Conservation (phyloP, 2,888 invertebrate genomes). For the Pristionchus entomophagus region DNA sequence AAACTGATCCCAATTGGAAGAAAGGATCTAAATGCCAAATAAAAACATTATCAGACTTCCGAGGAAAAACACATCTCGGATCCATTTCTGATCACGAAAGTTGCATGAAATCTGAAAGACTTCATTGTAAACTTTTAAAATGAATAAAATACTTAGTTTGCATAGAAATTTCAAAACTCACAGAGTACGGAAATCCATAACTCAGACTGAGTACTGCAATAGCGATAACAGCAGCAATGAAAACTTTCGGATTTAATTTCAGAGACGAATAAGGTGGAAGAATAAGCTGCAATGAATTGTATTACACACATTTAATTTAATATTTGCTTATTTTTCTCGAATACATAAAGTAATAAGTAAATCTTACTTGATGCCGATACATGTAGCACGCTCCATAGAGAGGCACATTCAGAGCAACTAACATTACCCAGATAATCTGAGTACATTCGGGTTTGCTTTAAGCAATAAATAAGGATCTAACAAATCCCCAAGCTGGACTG, state of each 20-base stretch:
- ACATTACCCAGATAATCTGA: not conserved
- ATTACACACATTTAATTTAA: too few species aligned
- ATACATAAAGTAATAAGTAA: too few species aligned
- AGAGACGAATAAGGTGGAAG: not conserved
- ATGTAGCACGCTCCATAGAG: not conserved
- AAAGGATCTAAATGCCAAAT: too few species aligned
- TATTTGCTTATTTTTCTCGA: too few species aligned
- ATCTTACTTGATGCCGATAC: not conserved
- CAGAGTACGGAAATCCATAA: not conserved
- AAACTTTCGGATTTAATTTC: not conserved
- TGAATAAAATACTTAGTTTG: not conserved
- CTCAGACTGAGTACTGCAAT: not conserved
- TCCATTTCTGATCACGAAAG: not conserved
- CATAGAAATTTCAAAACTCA: not conserved
- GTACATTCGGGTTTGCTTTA: too few species aligned
- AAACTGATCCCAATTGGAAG: not conserved
- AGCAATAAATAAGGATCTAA: too few species aligned
- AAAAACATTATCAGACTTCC: too few species aligned
- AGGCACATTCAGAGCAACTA: not conserved
- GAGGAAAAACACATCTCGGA: too few species aligned
- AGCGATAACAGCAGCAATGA: not conserved
- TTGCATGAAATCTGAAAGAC: not conserved
- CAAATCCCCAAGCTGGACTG: not conserved
- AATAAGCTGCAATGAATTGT: not conserved
- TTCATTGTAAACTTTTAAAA: not conserved